Evolutionary conservation across 2,888 invertebrate genomes (phyloP).

Genomic region (Agrenia bidenticulata): DNA sequence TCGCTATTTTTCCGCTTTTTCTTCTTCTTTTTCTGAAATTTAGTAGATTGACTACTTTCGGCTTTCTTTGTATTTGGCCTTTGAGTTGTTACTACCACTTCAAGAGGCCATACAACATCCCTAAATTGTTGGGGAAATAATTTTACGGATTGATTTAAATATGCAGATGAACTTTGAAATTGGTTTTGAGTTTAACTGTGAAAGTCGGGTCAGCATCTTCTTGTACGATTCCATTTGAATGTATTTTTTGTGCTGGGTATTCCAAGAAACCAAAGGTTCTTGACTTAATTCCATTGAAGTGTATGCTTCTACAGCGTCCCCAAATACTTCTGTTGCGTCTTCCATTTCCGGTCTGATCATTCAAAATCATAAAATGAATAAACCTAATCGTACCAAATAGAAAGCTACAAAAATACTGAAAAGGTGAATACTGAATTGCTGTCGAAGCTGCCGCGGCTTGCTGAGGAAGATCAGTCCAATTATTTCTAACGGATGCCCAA

Average conservation of each 20-base stretch:
- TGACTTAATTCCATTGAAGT: slow-evolving; percentile 11
- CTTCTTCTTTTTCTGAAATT: slow-evolving; percentile 5
- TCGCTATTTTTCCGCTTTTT: not conserved
- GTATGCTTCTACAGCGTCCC: slow-evolving; percentile 22
- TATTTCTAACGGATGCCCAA: slow-evolving; percentile 31
- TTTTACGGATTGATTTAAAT: too few species aligned
- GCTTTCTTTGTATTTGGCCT: slow-evolving; percentile 9
- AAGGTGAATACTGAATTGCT: not conserved
- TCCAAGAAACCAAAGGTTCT: slow-evolving; percentile 24
- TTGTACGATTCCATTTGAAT: slow-evolving; percentile 20
- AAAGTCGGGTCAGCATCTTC: slow-evolving; percentile 22
- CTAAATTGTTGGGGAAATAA: too few species aligned
- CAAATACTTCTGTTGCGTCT: slow-evolving; percentile 17
- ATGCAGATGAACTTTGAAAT: too few species aligned
- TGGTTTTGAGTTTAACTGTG: slow-evolving; percentile 14
- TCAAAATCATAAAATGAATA: not conserved
- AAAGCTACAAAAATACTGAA: not conserved
- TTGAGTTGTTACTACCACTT: slow-evolving; percentile 24
- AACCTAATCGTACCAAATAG: not conserved
- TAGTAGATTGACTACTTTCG: not conserved
- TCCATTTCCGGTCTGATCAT: not conserved
- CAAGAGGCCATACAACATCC: slow-evolving; percentile 32
- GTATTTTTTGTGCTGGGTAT: slow-evolving; percentile 25
- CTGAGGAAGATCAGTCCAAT: slow-evolving; percentile 21
- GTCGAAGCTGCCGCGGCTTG: slow-evolving; percentile 18